Evolutionary conservation across 2,888 invertebrate genomes (phyloP), one percentile per base, ranked within the genome.

Genomic region (Ditylenchus weischeri): DNA sequence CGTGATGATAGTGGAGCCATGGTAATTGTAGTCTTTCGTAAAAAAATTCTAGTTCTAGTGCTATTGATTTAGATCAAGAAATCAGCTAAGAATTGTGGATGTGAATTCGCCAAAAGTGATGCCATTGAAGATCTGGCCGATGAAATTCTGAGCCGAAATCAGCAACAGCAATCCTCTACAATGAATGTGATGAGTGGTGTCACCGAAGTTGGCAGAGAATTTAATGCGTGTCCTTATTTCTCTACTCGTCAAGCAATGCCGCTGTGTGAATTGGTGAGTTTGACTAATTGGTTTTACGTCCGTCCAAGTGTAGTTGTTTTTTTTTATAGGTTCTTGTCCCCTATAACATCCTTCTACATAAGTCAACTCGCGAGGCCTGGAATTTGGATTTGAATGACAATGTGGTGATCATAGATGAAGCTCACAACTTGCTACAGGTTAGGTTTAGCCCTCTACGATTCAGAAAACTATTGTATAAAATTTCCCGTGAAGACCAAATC

Each of bases 211-310:
- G 91, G 90, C 0, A 88, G 88, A 78, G 85, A 88, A 70, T 79
- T 89, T 61, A 88, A 89, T 72, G 91, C 91, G 0, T 98, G 98
- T 84, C 92, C 95, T 0, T 98, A 96, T 86, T 98, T 95, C 84
- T 90, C 92, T 0, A 88, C 90, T 0, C 87, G 94, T 78, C 88
- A 88, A 82, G 90, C 93, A 6, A 86, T 91, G 36, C 88, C 89
- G 72, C 89, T 91, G 83, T 91, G 93, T 11, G 91, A 96, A 83
- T 84, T 88, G 69, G 77, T 83, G 23, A 43, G 43, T 43, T 43
- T 29, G 5, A 4, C 2, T 29, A 4, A 4, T 29, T 5, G 29
- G 3, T 29, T 29, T 29, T 29, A 29, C 29, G 3, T 4, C 43
- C 8, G 8, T 43, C 8, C 15, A 13, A 43, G 15, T 43, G 43